These are phyloP conservation scores for Chrysodeixis includens DNA, from an alignment of 2,888 invertebrate species.

Conservation along the genomic window DNA sequence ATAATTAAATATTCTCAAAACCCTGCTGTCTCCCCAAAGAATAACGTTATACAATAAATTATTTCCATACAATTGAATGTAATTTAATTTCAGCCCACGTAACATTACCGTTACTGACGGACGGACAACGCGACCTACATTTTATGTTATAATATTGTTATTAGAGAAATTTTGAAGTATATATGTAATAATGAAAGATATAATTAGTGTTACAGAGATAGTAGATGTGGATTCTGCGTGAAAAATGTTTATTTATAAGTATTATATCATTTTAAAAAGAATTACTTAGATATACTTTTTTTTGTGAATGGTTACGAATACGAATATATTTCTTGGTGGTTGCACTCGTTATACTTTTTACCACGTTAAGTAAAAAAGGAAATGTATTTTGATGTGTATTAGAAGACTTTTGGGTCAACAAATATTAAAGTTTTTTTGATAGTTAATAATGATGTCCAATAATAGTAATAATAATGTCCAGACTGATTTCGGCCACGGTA, in stretches of 20 bases:
- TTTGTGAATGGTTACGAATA: too few relatives aligned
- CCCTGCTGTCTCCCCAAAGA: not conserved
- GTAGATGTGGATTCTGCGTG: not conserved
- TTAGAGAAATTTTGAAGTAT: constrained; percentile 1
- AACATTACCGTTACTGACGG: constrained; percentile 7
- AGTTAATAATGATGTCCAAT: too few relatives aligned
- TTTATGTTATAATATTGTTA: not conserved
- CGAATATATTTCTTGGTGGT: too few relatives aligned
- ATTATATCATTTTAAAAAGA: not conserved
- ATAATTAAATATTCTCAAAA: not conserved
- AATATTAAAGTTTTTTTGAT: too few relatives aligned
- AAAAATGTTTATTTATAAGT: not conserved
- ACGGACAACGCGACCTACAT: constrained; percentile 2
- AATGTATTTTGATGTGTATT: too few relatives aligned
- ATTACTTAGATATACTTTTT: not conserved
- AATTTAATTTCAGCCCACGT: constrained; percentile 9
- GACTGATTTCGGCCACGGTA: too few relatives aligned
- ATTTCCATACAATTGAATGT: constrained; percentile 10
- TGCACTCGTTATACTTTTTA: too few relatives aligned
- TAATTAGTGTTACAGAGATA: not conserved
- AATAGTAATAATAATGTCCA: too few relatives aligned
- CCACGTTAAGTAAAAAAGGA: too few relatives aligned
- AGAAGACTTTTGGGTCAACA: too few relatives aligned
- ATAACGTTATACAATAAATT: not conserved
- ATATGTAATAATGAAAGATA: not conserved